These are phyloP conservation scores for Drosophila conformis DNA, from an alignment of 2,888 invertebrate species.

Conservation along the genomic window DNA sequence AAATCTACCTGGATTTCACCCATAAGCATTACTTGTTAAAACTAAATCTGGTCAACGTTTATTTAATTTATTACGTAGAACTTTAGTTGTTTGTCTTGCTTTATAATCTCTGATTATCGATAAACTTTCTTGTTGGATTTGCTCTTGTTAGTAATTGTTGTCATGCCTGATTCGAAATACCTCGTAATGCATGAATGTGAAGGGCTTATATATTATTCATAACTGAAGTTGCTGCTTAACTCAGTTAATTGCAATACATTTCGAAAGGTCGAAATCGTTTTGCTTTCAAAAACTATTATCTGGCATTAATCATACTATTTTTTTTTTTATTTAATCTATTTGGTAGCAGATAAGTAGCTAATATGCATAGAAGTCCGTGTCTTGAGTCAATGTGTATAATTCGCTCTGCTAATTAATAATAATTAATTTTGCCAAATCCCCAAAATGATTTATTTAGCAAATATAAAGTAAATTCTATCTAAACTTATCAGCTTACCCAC, in stretches of 20 bases:
- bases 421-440: neutral
- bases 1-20: constrained; percentile 17
- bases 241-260: constrained; percentile 40
- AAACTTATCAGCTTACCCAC: neutral
- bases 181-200: constrained; percentile 45
- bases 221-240: constrained; percentile 18
- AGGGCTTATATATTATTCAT: constrained; percentile 31
- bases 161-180: constrained; percentile 31
- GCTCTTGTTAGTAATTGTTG: constrained; percentile 23
- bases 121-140: constrained; percentile 15
- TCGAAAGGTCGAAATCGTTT: constrained; percentile 26
- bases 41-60: constrained; percentile 54
- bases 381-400: neutral
- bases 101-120: constrained; percentile 27
- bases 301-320: constrained; percentile 1
- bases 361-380: neutral
- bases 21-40: constrained; percentile 3
- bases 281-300: constrained; percentile 37
- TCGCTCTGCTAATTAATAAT: neutral
- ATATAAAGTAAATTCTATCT: neutral
- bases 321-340: neutral
- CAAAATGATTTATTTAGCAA: neutral
- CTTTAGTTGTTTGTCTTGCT: constrained; percentile 15
- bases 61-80: constrained; percentile 53
- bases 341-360: neutral